Percentiles rank a stretch among this genome's conserved stretches.
These are phyloP conservation scores for Vespertilio murinus DNA, from an alignment of 2,797 vertebrate species.

Conservation along the genomic window DNA sequence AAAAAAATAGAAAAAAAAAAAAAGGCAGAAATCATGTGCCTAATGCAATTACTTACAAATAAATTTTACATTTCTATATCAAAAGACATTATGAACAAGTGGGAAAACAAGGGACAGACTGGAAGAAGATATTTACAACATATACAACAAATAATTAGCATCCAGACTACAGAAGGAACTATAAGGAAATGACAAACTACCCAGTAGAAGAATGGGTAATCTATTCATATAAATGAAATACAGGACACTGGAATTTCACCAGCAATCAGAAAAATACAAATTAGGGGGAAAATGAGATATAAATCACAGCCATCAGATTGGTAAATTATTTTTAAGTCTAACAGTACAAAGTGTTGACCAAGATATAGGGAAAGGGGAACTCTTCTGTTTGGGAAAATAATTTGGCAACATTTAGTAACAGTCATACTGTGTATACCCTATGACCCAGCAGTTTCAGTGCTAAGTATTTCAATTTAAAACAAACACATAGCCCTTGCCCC, in stretches of 20 bases:
- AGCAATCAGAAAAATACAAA: too few species aligned
- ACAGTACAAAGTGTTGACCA: too few species aligned
- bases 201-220: too few species aligned
- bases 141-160: too few species aligned
- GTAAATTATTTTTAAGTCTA: too few species aligned
- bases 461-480: not conserved
- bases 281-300: too few species aligned
- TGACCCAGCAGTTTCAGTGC: conserved; percentile 4
- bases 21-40: conserved; percentile 16
- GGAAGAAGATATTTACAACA: not conserved
- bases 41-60: not conserved
- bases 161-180: too few species aligned
- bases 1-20: conserved; percentile 30
- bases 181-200: too few species aligned
- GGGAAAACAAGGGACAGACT: not conserved
- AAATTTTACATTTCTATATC: not conserved
- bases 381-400: conserved; percentile 15
- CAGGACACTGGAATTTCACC: too few species aligned
- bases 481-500: not conserved
- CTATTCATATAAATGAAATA: too few species aligned
- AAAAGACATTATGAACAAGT: conserved; percentile 11
- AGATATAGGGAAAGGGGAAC: conserved; percentile 2
- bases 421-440: not conserved
- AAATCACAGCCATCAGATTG: too few species aligned
- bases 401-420: not conserved